Evolutionary conservation across 1,140 invertebrate genomes (phyloP).

Genomic region (Trinorchestia longiramus): DNA sequence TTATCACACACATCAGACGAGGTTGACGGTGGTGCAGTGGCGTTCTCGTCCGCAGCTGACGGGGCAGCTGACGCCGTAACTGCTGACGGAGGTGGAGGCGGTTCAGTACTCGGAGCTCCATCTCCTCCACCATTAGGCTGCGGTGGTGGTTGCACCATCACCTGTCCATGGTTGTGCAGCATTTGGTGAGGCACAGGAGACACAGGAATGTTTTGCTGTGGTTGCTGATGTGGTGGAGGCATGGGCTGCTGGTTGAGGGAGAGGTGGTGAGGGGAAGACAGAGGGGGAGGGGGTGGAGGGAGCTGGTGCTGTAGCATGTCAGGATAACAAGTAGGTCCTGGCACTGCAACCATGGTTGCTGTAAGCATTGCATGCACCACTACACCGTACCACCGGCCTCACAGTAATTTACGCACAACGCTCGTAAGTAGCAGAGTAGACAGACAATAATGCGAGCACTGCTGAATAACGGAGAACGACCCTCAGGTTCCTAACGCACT

Average conservation of each 20-base stretch:
- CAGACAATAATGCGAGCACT: not conserved
- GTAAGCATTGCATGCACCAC: not conserved
- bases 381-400: not conserved
- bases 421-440: not conserved
- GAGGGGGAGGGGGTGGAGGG: not conserved
- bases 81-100: not conserved
- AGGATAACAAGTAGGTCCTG: slow-evolving; percentile 19
- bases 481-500: not conserved
- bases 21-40: not conserved
- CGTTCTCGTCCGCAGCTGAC: not conserved
- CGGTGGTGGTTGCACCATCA: not conserved
- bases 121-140: not conserved
- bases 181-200: slow-evolving; percentile 14
- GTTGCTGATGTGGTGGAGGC: not conserved
- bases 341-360: slow-evolving; percentile 42
- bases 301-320: slow-evolving; percentile 24
- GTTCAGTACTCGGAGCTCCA: not conserved
- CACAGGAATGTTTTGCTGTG: not conserved
- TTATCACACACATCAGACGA: not conserved
- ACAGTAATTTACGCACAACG: not conserved
- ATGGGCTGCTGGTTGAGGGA: not conserved
- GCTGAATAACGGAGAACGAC: not conserved
- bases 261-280: slow-evolving; percentile 24
- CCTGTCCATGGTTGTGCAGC: not conserved
- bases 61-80: not conserved